phyloP scores from a whole-genome alignment of 2,797 vertebrate genomes.

The Agapornis canus region DNA sequence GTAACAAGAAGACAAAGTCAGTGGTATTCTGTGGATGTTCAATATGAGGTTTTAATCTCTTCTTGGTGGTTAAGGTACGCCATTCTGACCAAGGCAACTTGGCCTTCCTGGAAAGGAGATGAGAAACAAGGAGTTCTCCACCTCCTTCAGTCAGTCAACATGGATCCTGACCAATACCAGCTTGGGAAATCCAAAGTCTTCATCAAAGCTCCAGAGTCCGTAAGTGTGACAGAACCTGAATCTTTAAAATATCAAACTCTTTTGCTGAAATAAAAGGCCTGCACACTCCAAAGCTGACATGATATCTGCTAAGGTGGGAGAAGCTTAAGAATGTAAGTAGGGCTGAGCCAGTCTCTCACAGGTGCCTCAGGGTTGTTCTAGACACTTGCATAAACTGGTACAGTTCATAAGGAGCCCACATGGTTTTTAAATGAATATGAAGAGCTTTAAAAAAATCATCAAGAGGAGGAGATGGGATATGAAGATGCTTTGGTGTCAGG shows the following conservation, averaged over 20 bases:
- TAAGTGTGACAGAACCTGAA: slow-evolving; percentile 65
- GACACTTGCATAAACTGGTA: not conserved
- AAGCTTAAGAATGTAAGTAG: not conserved
- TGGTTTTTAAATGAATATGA: not conserved
- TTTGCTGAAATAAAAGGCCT: not conserved
- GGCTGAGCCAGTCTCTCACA: not conserved
- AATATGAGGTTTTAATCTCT: not conserved
- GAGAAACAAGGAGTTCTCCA: slow-evolving; percentile 95
- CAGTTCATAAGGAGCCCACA: not conserved
- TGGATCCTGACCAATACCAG: slow-evolving; percentile 96
- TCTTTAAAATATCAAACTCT: not conserved
- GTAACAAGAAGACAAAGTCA: not conserved
- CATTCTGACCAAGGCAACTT: slow-evolving; percentile 95
- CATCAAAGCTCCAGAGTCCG: slow-evolving; percentile 96
- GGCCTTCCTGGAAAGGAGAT: slow-evolving; percentile 94
- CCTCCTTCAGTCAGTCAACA: slow-evolving; percentile 90
- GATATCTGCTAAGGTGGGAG: not conserved
- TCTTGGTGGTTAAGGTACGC: slow-evolving; percentile 84
- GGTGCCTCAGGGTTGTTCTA: not conserved
- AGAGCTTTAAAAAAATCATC: not conserved
- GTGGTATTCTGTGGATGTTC: not conserved
- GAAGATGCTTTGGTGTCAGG: not conserved
- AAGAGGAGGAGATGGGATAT: not conserved
- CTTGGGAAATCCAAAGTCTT: slow-evolving; percentile 93
- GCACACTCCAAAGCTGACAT: not conserved